A percentile compares a stretch with the other conserved stretches of the same genome.
Evolutionary conservation across 2,113 vertebrate genomes (phyloP).

Genomic region (Mixornis gularis): DNA sequence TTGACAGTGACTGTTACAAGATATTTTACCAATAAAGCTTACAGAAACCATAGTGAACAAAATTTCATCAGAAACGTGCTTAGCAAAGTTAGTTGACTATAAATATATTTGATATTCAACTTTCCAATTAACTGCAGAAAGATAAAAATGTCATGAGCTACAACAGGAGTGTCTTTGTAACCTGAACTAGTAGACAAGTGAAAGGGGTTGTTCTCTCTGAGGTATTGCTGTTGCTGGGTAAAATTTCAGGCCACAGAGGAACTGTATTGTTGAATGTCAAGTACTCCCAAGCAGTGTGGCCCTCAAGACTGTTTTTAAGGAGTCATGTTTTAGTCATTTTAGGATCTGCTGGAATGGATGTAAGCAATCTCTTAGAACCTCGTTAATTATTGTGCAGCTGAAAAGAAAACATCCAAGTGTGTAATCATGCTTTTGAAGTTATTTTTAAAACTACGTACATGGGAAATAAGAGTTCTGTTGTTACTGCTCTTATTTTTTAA

Average conservation of each 20-base stretch:
- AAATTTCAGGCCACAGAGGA: constrained; percentile 66
- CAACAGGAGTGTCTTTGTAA: constrained; percentile 51
- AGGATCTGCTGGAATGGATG: neutral
- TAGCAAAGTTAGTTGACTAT: neutral
- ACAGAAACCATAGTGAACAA: neutral
- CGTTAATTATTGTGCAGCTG: neutral
- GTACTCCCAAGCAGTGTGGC: neutral
- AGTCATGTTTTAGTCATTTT: neutral
- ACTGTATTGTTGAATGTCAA: constrained; percentile 8
- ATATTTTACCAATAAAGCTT: neutral
- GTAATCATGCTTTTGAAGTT: neutral
- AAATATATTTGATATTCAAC: neutral
- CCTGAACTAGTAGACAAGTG: constrained; percentile 35
- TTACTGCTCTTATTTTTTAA: neutral
- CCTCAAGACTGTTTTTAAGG: neutral
- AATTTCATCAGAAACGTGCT: neutral
- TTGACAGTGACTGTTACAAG: neutral
- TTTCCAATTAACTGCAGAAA: neutral
- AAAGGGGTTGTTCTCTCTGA: neutral
- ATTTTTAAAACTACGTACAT: fast-evolving
- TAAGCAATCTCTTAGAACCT: neutral
- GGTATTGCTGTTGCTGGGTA: constrained; percentile 41
- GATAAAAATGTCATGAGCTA: neutral
- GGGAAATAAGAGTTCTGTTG: neutral
- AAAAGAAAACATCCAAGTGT: neutral